These are phyloP conservation scores for Bactericera cockerelli DNA, from an alignment of 1,140 invertebrate species.

Conservation along the genomic window DNA sequence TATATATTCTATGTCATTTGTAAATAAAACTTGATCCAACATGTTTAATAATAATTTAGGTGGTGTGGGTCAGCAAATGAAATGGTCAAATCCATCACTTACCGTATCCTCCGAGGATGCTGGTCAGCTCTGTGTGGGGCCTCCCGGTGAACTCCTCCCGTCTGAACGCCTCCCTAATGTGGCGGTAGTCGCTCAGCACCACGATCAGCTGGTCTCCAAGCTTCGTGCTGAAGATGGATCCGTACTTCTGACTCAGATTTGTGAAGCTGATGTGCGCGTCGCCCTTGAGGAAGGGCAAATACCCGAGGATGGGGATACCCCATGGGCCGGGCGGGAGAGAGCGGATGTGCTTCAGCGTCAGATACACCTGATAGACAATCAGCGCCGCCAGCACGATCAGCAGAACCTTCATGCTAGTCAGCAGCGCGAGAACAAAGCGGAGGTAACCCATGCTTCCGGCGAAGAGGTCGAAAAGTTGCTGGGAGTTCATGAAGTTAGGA, in stretches of 20 bases:
- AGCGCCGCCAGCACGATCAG: no score
- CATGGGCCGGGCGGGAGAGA: constrained; percentile 67
- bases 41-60: no score
- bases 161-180: constrained; percentile 68
- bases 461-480: no score
- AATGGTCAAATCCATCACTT: constrained; percentile 33
- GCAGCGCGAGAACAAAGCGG: no score
- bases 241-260: constrained; percentile 56
- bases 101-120: constrained; percentile 79
- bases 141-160: constrained; percentile 71
- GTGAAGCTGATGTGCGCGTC: constrained; percentile 61
- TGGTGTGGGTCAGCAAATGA: no score
- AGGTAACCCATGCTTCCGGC: no score
- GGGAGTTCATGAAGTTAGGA: no score
- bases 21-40: no score
- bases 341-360: constrained; percentile 36
- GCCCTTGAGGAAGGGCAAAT: constrained; percentile 57
- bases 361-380: constrained; percentile 21
- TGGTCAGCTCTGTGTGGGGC: constrained; percentile 64
- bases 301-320: constrained; percentile 67
- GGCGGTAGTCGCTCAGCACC: constrained; percentile 66
- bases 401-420: no score
- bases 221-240: constrained; percentile 59
- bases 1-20: no score
- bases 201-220: constrained; percentile 67